Conservation (phyloP, 1,140 invertebrate genomes). For the Zophobas atratus region DNA sequence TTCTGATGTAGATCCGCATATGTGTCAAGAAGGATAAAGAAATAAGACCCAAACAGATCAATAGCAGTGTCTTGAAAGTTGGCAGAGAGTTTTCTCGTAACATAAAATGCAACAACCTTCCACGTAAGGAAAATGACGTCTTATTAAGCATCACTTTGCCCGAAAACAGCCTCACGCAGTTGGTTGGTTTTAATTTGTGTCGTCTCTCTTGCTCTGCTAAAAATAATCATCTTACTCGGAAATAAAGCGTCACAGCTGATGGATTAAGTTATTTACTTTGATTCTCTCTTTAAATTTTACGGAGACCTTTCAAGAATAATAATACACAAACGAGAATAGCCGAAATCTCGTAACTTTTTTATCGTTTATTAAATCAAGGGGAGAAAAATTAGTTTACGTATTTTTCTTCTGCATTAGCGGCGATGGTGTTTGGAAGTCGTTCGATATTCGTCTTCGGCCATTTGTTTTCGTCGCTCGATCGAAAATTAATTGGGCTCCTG, state of each 20-base stretch:
- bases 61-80: too few relatives aligned
- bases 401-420: neutral
- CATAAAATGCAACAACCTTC: too few relatives aligned
- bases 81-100: too few relatives aligned
- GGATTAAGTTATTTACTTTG: slow-evolving; percentile 2
- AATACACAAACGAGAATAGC: neutral
- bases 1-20: too few relatives aligned
- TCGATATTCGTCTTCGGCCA: neutral
- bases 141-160: too few relatives aligned
- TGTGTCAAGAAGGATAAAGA: too few relatives aligned
- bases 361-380: neutral
- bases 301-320: neutral
- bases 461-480: slow-evolving; percentile 26
- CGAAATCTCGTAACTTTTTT: neutral
- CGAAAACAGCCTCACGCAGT: too few relatives aligned
- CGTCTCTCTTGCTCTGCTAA: neutral
- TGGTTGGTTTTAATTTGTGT: too few relatives aligned
- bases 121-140: too few relatives aligned
- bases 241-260: slow-evolving; percentile 7
- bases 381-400: neutral
- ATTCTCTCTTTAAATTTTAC: neutral
- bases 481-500: slow-evolving; percentile 23
- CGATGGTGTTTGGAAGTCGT: neutral
- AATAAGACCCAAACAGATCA: too few relatives aligned
- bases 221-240: neutral